Evolutionary conservation across 1,140 invertebrate genomes (phyloP), one percentile per base, ranked within the genome.

Genomic region (Triops cancriformis): DNA sequence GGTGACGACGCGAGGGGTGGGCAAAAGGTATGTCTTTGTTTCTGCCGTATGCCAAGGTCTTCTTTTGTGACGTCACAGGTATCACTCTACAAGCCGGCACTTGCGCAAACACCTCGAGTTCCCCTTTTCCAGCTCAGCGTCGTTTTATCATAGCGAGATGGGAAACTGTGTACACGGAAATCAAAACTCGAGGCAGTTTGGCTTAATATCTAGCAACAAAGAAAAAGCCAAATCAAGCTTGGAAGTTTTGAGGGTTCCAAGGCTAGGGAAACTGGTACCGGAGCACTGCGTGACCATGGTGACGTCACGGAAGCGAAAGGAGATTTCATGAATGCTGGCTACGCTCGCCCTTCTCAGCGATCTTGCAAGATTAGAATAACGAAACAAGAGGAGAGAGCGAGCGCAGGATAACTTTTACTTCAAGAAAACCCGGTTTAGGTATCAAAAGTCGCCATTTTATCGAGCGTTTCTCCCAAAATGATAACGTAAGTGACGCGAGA

Each of bases 1-100:
- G 18, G 37, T 26, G 2, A 77, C n/a, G 2, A 77, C n/a, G 27
- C 23, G 26, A 4, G 23, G 18, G 72, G 23, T 26, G 45, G 45
- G 43, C 11, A 26, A 72, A 76, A 28, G 26, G 45, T 28, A 74
- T 74, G 26, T 64, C 75, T 42, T 76, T 51, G 23, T 74, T 74
- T 74, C 41, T 23, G 42, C 43, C 75, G 43, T 75, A 43, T 64
- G 75, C 42, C 75, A 26, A 76, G 42, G 42, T 76, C 75, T 76
- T 27, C 28, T 41, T 45, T 27, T 75, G 43, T 64, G 51, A 64
- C 51, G 51, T 64, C 51, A 64, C 51, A 23, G 51, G 51, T 18
- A 23, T 64, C 51, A 64, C 14, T 64, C 51, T 37, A 37, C 31
- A 37, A 37, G 51, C 51, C 14, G n/a, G 51, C 51, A 64, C 51